Evolutionary conservation across 2,113 vertebrate genomes (phyloP).

Genomic region (Aepyceros melampus): DNA sequence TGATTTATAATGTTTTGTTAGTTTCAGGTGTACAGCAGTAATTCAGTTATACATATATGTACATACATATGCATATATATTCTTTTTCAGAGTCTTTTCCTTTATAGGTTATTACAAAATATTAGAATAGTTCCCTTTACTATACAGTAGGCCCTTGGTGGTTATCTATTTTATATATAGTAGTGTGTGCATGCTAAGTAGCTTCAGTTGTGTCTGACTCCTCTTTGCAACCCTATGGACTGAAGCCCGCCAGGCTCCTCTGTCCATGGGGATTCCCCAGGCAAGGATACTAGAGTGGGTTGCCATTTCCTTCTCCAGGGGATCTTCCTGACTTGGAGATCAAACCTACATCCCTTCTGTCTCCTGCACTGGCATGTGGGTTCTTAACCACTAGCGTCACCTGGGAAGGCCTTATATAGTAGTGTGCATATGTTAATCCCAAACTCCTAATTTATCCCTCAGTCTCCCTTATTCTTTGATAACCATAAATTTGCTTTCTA

Average conservation of each 20-base stretch:
- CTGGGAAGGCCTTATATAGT: neutral
- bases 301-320: neutral
- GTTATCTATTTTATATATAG: neutral
- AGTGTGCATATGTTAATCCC: neutral
- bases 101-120: neutral
- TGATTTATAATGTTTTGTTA: neutral
- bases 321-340: neutral
- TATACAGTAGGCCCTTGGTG: neutral
- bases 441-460: neutral
- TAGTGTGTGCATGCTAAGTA: neutral
- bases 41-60: neutral
- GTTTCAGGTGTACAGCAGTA: neutral
- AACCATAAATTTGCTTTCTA: neutral
- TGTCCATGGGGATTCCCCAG: neutral
- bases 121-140: neutral
- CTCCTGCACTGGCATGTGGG: neutral
- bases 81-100: neutral
- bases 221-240: neutral
- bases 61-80: neutral
- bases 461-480: neutral
- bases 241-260: neutral
- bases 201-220: neutral
- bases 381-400: neutral
- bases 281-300: neutral
- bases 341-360: neutral